Evolutionary conservation across 2,797 vertebrate genomes (phyloP).

Genomic region (Micrastur ruficollis): DNA sequence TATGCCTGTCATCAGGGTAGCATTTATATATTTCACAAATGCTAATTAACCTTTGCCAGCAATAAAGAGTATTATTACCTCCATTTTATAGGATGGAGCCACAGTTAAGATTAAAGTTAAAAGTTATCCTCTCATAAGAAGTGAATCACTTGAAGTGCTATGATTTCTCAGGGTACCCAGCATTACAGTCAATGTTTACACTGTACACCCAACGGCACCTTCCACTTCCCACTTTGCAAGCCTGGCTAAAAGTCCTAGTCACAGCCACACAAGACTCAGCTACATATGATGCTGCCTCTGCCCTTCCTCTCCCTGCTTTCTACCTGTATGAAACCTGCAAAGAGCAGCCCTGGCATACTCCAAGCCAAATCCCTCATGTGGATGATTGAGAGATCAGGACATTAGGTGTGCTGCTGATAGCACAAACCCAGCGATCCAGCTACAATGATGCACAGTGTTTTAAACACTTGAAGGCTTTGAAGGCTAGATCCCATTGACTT

Average conservation of each 20-base stretch:
- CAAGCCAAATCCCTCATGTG: not conserved
- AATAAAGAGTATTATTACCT: not conserved
- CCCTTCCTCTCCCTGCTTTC: not conserved
- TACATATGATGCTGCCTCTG: not conserved
- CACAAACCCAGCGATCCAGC: not conserved
- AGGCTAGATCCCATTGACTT: not conserved
- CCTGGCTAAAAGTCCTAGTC: not conserved
- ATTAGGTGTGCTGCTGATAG: not conserved
- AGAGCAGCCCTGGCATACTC: not conserved
- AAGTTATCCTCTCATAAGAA: not conserved
- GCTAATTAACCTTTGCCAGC: not conserved
- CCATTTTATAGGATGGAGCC: not conserved
- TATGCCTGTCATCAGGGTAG: not conserved
- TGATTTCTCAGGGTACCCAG: not conserved
- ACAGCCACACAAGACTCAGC: not conserved
- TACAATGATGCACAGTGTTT: not conserved
- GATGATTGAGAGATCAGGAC: not conserved
- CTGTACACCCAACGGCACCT: not conserved
- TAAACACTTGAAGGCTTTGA: not conserved
- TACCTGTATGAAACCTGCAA: not conserved
- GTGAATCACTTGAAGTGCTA: not conserved
- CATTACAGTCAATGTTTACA: not conserved
- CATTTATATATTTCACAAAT: not conserved
- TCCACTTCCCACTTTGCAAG: not conserved
- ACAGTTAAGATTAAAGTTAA: not conserved